Conservation (phyloP, 2,113 vertebrate species). For the Rhineura floridana region DNA sequence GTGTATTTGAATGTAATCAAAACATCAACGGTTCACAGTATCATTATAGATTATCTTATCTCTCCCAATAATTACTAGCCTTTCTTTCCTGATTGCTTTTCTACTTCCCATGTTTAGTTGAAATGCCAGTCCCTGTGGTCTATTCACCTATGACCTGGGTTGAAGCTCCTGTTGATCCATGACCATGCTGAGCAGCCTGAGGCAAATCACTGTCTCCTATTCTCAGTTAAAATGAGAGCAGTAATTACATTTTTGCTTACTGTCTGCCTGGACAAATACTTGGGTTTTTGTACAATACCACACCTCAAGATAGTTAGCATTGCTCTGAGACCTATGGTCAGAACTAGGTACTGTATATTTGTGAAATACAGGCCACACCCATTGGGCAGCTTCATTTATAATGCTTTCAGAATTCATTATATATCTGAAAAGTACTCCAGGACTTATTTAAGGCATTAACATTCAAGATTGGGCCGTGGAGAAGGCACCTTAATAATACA, state of each 20-base stretch:
- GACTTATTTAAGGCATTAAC: constrained; percentile 31
- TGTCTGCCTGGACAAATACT: background rate
- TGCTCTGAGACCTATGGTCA: background rate
- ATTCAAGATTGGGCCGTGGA: constrained; percentile 52
- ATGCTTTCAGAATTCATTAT: background rate
- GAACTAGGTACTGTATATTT: background rate
- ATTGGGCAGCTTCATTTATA: background rate
- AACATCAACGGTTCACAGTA: background rate
- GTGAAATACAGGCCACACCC: background rate
- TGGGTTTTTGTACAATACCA: background rate
- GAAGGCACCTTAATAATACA: constrained; percentile 37
- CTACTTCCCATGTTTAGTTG: background rate
- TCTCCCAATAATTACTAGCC: background rate
- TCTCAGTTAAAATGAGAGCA: background rate
- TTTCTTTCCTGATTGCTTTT: background rate
- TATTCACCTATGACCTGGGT: background rate
- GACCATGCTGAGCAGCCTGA: background rate
- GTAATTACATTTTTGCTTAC: background rate
- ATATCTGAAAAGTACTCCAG: background rate
- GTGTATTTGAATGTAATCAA: background rate
- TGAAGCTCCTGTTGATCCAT: too few relatives aligned
- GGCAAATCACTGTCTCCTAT: background rate
- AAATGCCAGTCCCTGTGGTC: background rate
- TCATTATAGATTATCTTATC: background rate
- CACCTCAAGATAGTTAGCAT: background rate